Percentiles rank a stretch among this genome's conserved stretches.
phyloP scores from a whole-genome alignment of 2,113 vertebrate species.

The Ailurus styani region DNA sequence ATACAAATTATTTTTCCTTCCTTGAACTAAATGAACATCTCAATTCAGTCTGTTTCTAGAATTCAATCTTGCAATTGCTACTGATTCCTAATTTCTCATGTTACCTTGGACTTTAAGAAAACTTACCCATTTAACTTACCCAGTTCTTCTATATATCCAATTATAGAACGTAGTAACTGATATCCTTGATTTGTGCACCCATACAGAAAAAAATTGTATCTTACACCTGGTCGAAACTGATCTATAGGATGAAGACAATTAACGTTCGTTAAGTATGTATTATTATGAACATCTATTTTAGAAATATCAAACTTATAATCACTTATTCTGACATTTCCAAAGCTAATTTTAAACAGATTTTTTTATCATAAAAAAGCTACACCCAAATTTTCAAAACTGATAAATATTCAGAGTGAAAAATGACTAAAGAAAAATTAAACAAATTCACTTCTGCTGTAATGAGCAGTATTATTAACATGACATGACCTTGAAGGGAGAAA shows the following conservation, averaged over 20 bases:
- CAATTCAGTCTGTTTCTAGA: background rate
- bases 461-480: background rate
- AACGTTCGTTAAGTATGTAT: background rate
- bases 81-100: background rate
- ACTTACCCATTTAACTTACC: conserved; percentile 75
- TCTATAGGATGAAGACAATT: conserved; percentile 63
- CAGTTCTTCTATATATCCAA: conserved; percentile 82
- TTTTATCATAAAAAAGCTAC: background rate
- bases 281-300: background rate
- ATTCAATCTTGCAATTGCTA: background rate
- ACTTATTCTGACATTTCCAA: background rate
- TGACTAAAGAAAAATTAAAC: background rate
- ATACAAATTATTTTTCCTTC: background rate
- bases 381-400: background rate
- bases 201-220: conserved; percentile 81
- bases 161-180: conserved; percentile 79
- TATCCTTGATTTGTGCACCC: conserved; percentile 82
- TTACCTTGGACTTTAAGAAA: background rate
- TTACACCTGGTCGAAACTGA: conserved; percentile 78
- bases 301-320: background rate
- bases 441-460: background rate
- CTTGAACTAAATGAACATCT: background rate
- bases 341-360: background rate
- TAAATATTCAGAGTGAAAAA: background rate
- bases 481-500: background rate